A percentile compares a stretch with the other conserved stretches of the same genome.
These are phyloP conservation scores for Passer montanus DNA, from an alignment of 2,113 vertebrate species.

Conservation along the genomic window DNA sequence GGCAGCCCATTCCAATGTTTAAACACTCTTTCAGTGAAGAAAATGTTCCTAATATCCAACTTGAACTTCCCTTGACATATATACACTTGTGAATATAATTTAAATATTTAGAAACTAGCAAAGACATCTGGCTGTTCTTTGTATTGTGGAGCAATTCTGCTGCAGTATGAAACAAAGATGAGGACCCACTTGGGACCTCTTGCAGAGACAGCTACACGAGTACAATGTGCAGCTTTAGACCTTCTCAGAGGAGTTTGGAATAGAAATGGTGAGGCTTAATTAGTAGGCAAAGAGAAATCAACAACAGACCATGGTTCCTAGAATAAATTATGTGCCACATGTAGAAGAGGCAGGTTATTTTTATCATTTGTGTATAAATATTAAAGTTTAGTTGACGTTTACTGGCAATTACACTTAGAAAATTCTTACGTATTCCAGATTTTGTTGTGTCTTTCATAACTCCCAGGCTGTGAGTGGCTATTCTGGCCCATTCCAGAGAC, in stretches of 20 bases:
- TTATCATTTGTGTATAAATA: not conserved
- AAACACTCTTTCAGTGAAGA: not conserved
- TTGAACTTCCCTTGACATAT: not conserved
- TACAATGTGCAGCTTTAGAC: not conserved
- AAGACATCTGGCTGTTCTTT: not conserved
- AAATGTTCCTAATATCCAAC: not conserved
- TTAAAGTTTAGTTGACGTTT: not conserved
- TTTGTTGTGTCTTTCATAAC: not conserved
- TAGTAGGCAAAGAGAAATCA: not conserved
- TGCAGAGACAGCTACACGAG: not conserved
- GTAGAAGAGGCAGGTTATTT: not conserved
- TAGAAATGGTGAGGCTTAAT: not conserved
- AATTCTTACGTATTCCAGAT: not conserved
- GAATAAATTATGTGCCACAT: not conserved
- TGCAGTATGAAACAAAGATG: not conserved
- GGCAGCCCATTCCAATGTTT: not conserved
- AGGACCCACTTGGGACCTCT: not conserved
- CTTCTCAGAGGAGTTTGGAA: not conserved
- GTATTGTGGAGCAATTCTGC: not conserved
- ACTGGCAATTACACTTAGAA: not conserved
- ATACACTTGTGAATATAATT: not conserved
- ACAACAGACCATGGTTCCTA: not conserved
- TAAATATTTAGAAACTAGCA: not conserved
- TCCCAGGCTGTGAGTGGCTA: not conserved
- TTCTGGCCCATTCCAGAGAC: not conserved